Evolutionary conservation across 2,797 vertebrate species (phyloP), one percentile per base, ranked within the genome.

Genomic region (Rhabdomys pumilio): DNA sequence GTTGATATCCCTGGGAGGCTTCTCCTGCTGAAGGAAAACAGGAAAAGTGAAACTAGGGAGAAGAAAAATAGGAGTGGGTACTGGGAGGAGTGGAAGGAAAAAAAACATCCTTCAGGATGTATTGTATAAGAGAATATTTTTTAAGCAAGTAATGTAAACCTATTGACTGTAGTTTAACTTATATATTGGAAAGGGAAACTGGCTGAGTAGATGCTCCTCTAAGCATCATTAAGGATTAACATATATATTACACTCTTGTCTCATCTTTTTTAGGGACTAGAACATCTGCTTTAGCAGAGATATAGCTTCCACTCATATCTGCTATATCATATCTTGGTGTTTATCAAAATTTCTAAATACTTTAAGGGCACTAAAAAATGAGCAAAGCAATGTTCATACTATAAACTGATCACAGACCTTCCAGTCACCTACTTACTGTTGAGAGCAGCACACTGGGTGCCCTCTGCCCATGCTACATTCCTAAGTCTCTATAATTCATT

Each of bases 311-410:
- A 12, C 13, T 12, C 67, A 75, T 38, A 83, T 76, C 24, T 77
- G 31, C 41, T 15, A 0, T 31, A 31, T 17, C 13, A 26, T 5
- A 22, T 29, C 57, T 6, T 55, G 29, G 26, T 61, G 59, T 88
- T 76, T 55, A 67, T 10, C 5, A 31, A 73, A 13, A n/a, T 31
- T 1, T 89, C 34, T 53, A 84, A 44, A 50, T 17, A 79, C 10
- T 57, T 53, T 73, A 26, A 15, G 29, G 53, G 24, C 20, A 69
- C 0, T 13, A 6, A 67, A 53, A 82, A 14, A 0, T 84, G 57
- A 81, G 12, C 67, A 44, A 91, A 19, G 1, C 14, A 24, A 4
- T 29, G 0, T 2, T 3, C 14, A 4, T n/a, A 4, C 6, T 2
- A 59, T 50, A 1, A 31, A 19, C 24, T 61, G 6, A 57, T 50